Conservation (phyloP, 2,888 invertebrate species). For the Dicyrtomina minuta region DNA sequence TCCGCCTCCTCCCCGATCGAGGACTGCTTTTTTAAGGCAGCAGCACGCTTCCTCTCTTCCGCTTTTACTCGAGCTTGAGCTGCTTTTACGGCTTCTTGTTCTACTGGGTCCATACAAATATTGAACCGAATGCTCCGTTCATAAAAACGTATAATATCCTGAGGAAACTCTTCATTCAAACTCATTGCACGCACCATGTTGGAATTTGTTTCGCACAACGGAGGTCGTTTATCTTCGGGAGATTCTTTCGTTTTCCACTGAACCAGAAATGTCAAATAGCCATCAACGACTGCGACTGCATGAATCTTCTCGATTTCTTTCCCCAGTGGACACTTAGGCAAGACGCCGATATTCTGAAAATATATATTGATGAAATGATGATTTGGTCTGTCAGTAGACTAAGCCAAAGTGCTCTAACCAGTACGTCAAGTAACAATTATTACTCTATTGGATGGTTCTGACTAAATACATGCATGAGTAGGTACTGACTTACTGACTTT, state of each 20-base stretch:
- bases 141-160: constrained; percentile 20
- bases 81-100: constrained; percentile 1
- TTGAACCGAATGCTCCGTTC: background rate
- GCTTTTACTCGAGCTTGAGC: constrained; percentile 7
- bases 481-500: too few species aligned
- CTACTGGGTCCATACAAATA: background rate
- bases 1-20: background rate
- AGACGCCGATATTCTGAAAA: constrained; percentile 7
- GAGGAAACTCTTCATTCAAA: constrained; percentile 5
- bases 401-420: too few species aligned
- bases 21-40: background rate
- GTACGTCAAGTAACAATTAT: too few species aligned
- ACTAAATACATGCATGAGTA: too few species aligned
- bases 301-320: constrained; percentile 25
- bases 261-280: constrained; percentile 25
- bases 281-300: constrained; percentile 22
- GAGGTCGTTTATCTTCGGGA: background rate
- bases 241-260: constrained; percentile 25
- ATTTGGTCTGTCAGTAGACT: too few species aligned
- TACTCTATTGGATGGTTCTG: too few species aligned
- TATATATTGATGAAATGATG: too few species aligned
- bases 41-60: constrained; percentile 6
- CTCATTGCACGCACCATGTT: constrained; percentile 3
- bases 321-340: constrained; percentile 11
- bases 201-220: background rate